A percentile compares a stretch with the other conserved stretches of the same genome.
Evolutionary conservation across 2,113 vertebrate species (phyloP).

Genomic region (Sakesphorus luctuosus): DNA sequence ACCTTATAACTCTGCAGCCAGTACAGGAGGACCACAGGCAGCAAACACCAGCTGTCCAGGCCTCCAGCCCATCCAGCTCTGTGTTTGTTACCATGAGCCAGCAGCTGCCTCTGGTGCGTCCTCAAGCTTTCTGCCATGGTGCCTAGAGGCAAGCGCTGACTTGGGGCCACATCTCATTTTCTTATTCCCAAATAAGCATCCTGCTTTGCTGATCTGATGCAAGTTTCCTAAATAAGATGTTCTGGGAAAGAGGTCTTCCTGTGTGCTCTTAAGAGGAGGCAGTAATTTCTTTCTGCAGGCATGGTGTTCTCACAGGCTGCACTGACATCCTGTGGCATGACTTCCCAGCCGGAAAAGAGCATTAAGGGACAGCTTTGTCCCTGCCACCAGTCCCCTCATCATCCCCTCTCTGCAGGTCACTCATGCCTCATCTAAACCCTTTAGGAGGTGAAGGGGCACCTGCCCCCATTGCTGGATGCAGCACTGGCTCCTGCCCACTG

Average conservation of each 20-base stretch:
- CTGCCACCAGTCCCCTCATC: background rate
- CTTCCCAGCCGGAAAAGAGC: background rate
- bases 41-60: background rate
- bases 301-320: constrained; percentile 33
- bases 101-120: background rate
- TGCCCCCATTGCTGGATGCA: background rate
- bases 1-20: background rate
- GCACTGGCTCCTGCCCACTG: background rate
- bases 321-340: constrained; percentile 53
- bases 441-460: background rate
- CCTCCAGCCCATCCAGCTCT: background rate
- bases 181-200: constrained; percentile 39
- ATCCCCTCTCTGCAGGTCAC: background rate
- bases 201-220: constrained; percentile 36
- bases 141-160: background rate
- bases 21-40: background rate
- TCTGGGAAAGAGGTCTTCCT: constrained; percentile 53
- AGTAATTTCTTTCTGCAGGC: constrained; percentile 5
- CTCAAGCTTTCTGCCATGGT: background rate
- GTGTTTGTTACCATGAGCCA: background rate
- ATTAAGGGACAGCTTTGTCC: rapidly evolving
- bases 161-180: background rate
- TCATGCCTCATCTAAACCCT: background rate
- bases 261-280: constrained; percentile 1
- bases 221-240: constrained; percentile 69